These are phyloP conservation scores for Rapana venosa DNA, from an alignment of 2,888 invertebrate genomes.

Conservation along the genomic window DNA sequence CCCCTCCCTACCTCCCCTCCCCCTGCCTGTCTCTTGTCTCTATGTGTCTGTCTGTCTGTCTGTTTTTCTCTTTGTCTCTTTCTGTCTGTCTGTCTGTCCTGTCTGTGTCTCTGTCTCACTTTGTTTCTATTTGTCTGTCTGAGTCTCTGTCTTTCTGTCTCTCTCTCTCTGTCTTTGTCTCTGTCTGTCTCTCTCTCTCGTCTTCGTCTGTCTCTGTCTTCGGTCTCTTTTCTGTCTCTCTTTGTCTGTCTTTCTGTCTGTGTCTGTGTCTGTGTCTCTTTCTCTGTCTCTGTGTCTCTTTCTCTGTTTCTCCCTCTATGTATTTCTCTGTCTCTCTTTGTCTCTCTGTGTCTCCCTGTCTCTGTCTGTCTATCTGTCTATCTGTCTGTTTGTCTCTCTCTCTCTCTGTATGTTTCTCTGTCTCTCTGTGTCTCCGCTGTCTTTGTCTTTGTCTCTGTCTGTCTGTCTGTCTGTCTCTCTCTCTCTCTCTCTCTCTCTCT, in stretches of 20 bases:
- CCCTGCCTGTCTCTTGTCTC: too few relatives aligned
- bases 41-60: too few relatives aligned
- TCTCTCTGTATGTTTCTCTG: neutral
- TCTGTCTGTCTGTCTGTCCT: too few relatives aligned
- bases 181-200: neutral
- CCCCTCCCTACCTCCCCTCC: too few relatives aligned
- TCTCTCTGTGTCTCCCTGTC: slow-evolving; percentile 14
- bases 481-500: slow-evolving; percentile 36
- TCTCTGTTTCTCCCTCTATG: neutral
- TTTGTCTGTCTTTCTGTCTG: neutral
- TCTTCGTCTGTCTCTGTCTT: neutral
- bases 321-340: neutral
- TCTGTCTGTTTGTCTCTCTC: neutral
- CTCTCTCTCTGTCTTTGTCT: neutral
- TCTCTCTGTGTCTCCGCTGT: too few relatives aligned
- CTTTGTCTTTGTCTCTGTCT: neutral
- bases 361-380: neutral
- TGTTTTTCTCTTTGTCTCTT: too few relatives aligned
- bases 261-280: neutral
- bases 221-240: neutral
- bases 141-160: neutral
- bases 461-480: slow-evolving; percentile 31
- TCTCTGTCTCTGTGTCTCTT: neutral
- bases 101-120: neutral
- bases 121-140: neutral